A percentile compares a stretch with the other conserved stretches of the same genome.
Evolutionary conservation across 2,797 vertebrate species (phyloP).

Genomic region (Cheirogaleus major): DNA sequence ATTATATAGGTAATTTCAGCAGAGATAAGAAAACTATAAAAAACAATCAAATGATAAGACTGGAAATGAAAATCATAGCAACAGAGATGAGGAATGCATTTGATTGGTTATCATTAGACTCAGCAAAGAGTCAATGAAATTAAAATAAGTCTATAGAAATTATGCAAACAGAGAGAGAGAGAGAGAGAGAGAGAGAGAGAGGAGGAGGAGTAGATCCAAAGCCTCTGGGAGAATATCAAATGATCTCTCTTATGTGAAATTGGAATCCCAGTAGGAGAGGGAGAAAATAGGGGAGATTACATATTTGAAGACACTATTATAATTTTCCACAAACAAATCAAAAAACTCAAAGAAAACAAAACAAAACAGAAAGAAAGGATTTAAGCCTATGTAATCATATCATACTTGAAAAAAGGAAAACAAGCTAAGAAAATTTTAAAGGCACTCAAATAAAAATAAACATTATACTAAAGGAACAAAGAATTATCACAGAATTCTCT

Average conservation of each 20-base stretch:
- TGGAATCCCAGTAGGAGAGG: not conserved
- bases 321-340: not conserved
- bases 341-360: not conserved
- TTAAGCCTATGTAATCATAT: not conserved
- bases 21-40: not conserved
- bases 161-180: not conserved
- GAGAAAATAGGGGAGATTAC: not conserved
- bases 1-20: not conserved
- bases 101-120: not conserved
- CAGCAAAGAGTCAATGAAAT: not conserved
- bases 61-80: not conserved
- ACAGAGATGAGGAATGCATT: not conserved
- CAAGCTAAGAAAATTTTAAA: not conserved
- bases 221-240: not conserved
- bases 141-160: not conserved
- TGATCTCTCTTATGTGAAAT: not conserved
- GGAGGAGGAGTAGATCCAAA: not conserved
- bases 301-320: not conserved
- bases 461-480: not conserved
- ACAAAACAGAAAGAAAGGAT: not conserved
- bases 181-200: no score
- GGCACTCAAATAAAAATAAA: not conserved
- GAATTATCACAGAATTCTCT: not conserved
- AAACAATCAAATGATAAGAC: not conserved
- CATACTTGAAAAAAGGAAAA: not conserved